Evolutionary conservation across 2,888 invertebrate species (phyloP).

Genomic region (Subacronicta megacephala): DNA sequence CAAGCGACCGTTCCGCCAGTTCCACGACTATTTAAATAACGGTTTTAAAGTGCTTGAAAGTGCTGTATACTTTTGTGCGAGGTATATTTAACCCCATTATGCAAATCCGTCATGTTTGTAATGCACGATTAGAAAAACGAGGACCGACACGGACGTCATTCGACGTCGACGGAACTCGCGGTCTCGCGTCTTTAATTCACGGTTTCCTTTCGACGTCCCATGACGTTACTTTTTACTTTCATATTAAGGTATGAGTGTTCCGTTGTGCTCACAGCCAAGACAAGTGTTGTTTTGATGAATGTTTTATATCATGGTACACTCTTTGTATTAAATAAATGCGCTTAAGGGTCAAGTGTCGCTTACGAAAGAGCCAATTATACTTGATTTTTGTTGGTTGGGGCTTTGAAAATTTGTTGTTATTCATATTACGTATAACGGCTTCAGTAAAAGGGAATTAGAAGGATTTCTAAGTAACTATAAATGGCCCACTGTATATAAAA

Average conservation of each 20-base stretch:
- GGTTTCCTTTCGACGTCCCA: constrained; percentile 38
- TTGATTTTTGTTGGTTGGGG: constrained; percentile 31
- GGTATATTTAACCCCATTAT: constrained; percentile 43
- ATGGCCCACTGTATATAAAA: neutral
- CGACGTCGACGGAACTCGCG: constrained; percentile 54
- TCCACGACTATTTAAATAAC: constrained; percentile 21
- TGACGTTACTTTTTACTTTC: constrained; percentile 38
- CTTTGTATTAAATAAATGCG: constrained; percentile 45
- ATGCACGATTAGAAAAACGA: constrained; percentile 50
- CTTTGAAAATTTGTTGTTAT: constrained; percentile 31
- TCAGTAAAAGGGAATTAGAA: neutral
- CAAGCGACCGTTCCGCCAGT: neutral
- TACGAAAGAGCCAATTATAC: constrained; percentile 45
- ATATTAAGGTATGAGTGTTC: constrained; percentile 30
- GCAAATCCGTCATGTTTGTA: constrained; percentile 48
- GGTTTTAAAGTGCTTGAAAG: constrained; percentile 31
- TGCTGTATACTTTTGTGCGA: constrained; percentile 45
- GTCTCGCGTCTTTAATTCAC: constrained; percentile 55
- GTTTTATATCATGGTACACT: constrained; percentile 47
- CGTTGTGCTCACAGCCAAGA: constrained; percentile 7
- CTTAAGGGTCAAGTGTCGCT: constrained; percentile 35
- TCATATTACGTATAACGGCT: no score
- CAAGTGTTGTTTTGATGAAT: constrained; percentile 48
- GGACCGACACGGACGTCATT: constrained; percentile 59
- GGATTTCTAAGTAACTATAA: neutral